A percentile compares a stretch with the other conserved stretches of the same genome.
These are phyloP conservation scores for Baryphthengus martii DNA, from an alignment of 2,113 vertebrate genomes.

Conservation along the genomic window DNA sequence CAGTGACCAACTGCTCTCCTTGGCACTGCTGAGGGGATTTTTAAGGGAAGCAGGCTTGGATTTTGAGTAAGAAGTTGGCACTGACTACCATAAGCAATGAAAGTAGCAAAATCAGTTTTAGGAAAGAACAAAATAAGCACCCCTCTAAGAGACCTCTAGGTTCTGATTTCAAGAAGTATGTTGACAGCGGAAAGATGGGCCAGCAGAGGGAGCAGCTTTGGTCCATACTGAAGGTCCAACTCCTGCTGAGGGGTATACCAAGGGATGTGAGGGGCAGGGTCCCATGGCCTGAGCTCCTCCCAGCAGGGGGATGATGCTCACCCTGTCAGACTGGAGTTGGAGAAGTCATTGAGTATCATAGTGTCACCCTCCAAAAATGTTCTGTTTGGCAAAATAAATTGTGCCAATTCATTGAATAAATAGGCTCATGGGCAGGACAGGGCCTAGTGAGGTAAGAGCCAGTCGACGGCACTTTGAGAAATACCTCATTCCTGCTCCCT, in stretches of 20 bases:
- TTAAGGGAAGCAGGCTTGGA: neutral
- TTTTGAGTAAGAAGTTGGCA: neutral
- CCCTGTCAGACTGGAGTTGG: neutral
- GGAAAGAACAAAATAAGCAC: neutral
- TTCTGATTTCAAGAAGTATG: neutral
- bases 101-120: neutral
- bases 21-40: neutral
- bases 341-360: neutral
- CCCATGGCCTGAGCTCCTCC: neutral
- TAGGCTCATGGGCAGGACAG: neutral
- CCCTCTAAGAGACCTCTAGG: neutral
- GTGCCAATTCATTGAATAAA: neutral
- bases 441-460: neutral
- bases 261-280: neutral
- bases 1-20: neutral
- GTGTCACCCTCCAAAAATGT: neutral
- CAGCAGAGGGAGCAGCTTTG: neutral
- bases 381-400: neutral
- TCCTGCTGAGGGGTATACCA: neutral
- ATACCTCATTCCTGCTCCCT: neutral
- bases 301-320: neutral
- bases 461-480: neutral
- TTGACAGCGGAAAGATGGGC: neutral
- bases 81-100: neutral
- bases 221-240: neutral